These are phyloP conservation scores for Tangara arthus DNA, from an alignment of 2,797 vertebrate genomes.

Conservation along the genomic window DNA sequence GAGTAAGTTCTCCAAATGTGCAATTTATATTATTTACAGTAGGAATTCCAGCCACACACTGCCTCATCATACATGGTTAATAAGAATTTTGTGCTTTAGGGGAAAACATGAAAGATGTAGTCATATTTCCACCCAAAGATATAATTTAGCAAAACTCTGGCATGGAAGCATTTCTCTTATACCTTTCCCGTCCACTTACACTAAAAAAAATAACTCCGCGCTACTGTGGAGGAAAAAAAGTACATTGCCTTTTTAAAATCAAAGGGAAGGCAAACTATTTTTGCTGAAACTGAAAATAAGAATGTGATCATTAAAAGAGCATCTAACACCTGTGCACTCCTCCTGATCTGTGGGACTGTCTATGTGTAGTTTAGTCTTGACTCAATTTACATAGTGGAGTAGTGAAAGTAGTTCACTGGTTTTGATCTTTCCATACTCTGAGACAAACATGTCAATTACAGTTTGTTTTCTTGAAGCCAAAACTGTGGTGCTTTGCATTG, in stretches of 20 bases:
- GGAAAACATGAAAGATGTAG: neutral
- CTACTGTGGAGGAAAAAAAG: neutral
- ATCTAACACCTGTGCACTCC: neutral
- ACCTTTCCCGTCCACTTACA: neutral
- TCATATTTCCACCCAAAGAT: neutral
- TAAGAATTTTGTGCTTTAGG: neutral
- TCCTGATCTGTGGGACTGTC: neutral
- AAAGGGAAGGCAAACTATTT: neutral
- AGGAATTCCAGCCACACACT: neutral
- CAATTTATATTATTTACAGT: neutral
- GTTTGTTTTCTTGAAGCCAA: constrained; percentile 46
- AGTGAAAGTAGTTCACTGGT: constrained; percentile 19
- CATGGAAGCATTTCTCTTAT: neutral
- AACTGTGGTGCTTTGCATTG: constrained; percentile 42
- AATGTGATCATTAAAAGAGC: neutral
- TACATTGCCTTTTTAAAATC: neutral
- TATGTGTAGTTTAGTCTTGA: neutral
- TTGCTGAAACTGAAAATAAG: neutral
- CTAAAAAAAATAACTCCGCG: accelerated
- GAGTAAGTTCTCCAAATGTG: neutral
- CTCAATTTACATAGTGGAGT: neutral
- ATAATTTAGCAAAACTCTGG: neutral
- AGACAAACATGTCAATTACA: constrained; percentile 62
- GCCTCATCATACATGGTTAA: neutral
- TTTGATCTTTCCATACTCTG: constrained; percentile 31